Evolutionary conservation across 1,140 invertebrate genomes (phyloP).

Genomic region (Leptestheria dahalacensis): DNA sequence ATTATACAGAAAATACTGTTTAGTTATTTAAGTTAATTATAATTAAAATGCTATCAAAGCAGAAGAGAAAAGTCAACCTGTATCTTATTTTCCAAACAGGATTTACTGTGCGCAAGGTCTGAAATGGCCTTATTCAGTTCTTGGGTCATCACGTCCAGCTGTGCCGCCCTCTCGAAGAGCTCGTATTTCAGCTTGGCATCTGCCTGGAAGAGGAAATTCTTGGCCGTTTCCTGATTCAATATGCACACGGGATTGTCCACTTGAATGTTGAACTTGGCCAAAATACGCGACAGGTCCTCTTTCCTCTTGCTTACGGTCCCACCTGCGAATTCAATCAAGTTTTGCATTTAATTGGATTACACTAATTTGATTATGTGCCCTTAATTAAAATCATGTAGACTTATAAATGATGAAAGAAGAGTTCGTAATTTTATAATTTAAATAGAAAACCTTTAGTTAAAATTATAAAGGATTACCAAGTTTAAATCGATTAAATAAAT

Average conservation of each 20-base stretch:
- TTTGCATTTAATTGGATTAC: no score
- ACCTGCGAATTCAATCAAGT: constrained; percentile 14
- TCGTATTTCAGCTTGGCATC: constrained; percentile 58
- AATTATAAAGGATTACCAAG: no score
- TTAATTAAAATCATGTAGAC: no score
- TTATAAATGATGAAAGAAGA: no score
- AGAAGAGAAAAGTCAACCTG: constrained; percentile 27
- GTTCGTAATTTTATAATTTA: no score
- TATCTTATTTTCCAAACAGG: constrained; percentile 38
- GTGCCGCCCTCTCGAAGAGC: constrained; percentile 74
- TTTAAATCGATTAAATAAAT: no score
- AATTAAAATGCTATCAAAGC: no score
- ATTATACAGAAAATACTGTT: no score
- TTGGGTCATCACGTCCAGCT: constrained; percentile 52
- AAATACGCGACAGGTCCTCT: constrained; percentile 40
- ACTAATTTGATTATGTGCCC: no score
- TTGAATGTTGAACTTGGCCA: constrained; percentile 64
- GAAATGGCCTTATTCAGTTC: constrained; percentile 43
- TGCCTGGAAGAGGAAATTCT: constrained; percentile 62
- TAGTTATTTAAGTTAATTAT: no score
- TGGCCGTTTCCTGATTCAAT: constrained; percentile 76
- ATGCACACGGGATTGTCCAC: constrained; percentile 83
- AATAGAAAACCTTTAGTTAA: no score
- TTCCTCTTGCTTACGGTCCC: constrained; percentile 17
- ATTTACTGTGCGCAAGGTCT: constrained; percentile 35